Evolutionary conservation across 2,888 invertebrate species (phyloP).

Genomic region (Heteromyza rotundicornis): DNA sequence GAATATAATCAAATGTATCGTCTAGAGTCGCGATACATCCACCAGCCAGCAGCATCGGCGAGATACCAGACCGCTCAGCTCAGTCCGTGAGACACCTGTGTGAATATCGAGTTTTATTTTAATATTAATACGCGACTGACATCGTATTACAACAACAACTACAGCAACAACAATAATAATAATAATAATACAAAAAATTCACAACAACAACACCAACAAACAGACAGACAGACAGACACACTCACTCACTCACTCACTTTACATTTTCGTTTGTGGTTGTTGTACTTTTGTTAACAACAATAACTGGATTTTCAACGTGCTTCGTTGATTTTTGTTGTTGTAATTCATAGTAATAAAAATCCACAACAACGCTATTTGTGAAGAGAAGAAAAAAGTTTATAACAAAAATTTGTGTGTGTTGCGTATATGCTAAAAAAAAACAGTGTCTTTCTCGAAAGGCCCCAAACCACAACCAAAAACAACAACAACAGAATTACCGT

Average conservation of each 20-base stretch:
- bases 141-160: conserved; percentile 22
- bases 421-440: too few relatives aligned
- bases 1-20: too few relatives aligned
- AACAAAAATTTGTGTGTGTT: too few relatives aligned
- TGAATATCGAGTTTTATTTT: conserved; percentile 35
- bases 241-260: neutral
- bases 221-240: too few relatives aligned
- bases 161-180: conserved; percentile 10
- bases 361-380: neutral
- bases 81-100: conserved; percentile 33
- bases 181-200: too few relatives aligned
- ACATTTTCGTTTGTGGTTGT: neutral
- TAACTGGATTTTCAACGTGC: conserved; percentile 23
- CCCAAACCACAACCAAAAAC: too few relatives aligned
- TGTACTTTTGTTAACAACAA: conserved; percentile 10
- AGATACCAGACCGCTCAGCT: conserved; percentile 8
- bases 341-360: neutral
- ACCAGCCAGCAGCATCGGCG: conserved; percentile 13
- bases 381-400: conserved; percentile 11
- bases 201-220: too few relatives aligned
- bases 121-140: conserved; percentile 22
- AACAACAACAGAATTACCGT: conserved; percentile 11
- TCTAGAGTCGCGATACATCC: too few relatives aligned
- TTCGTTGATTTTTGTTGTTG: neutral
- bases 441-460: too few relatives aligned